phyloP scores from a whole-genome alignment of 1,140 invertebrate species.

The Nylanderia fulva region DNA sequence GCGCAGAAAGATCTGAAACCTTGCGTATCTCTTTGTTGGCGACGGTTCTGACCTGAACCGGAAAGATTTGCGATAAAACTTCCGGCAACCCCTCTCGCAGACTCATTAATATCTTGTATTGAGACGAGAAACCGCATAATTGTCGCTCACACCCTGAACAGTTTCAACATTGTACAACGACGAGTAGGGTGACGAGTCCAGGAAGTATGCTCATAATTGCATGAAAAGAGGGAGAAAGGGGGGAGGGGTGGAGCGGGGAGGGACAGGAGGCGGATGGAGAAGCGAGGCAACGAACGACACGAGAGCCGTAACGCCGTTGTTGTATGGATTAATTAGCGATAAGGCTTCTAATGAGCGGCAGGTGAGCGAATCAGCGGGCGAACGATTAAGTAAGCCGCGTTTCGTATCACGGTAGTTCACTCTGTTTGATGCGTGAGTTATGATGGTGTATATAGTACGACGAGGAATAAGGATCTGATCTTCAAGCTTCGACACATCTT shows the following conservation, averaged over 20 bases:
- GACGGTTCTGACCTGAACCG: conserved; percentile 9
- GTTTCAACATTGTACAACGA: conserved; percentile 45
- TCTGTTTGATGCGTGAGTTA: conserved; percentile 30
- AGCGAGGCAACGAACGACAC: conserved; percentile 82
- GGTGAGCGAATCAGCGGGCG: conserved; percentile 78
- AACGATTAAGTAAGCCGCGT: conserved; percentile 14
- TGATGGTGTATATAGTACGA: neutral
- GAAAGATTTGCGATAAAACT: conserved; percentile 46
- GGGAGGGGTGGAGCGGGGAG: neutral
- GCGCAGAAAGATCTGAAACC: neutral
- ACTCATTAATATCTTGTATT: conserved; percentile 61
- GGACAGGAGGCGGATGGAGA: conserved; percentile 25
- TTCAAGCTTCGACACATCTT: neutral
- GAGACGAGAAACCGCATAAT: conserved; percentile 60
- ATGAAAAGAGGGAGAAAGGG: conserved; percentile 1
- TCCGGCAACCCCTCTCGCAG: conserved; percentile 4
- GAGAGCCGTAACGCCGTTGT: conserved; percentile 84
- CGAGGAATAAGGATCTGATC: neutral
- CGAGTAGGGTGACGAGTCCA: conserved; percentile 74
- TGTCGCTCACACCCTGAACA: conserved; percentile 58
- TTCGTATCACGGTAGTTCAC: conserved; percentile 28
- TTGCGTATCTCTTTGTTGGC: conserved; percentile 24
- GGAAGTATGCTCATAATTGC: conserved; percentile 75
- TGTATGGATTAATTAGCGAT: conserved; percentile 86
- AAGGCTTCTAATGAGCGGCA: conserved; percentile 86